These are phyloP conservation scores for Coccyzus lansbergi DNA, from an alignment of 2,797 vertebrate genomes.

Conservation along the genomic window DNA sequence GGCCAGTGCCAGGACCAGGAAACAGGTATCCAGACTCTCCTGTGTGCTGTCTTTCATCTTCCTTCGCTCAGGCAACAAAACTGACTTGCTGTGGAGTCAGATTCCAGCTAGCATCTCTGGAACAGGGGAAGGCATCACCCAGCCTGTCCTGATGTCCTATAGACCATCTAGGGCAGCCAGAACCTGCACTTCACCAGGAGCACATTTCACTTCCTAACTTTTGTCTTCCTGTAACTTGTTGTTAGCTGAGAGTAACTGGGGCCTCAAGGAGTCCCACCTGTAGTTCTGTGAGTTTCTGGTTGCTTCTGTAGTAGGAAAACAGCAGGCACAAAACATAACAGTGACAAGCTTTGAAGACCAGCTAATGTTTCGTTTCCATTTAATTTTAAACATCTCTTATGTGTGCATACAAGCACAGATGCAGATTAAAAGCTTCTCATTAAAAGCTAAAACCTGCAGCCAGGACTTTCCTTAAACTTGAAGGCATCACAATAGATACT, in stretches of 20 bases:
- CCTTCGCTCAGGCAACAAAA: not conserved
- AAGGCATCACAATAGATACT: rapidly evolving
- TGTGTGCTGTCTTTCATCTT: not conserved
- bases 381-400: not conserved
- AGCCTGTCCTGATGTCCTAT: not conserved
- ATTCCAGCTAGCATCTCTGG: not conserved
- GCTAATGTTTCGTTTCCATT: not conserved
- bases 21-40: not conserved
- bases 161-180: not conserved
- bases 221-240: not conserved
- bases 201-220: not conserved
- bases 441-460: not conserved
- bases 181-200: not conserved
- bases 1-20: not conserved
- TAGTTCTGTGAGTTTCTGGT: not conserved
- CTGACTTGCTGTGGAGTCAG: not conserved
- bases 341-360: not conserved
- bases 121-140: not conserved
- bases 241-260: not conserved
- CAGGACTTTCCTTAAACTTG: not conserved
- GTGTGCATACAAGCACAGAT: not conserved
- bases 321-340: not conserved
- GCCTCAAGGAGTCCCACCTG: not conserved
- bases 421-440: not conserved
- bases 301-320: not conserved